Evolutionary conservation across 53 echinoderm and acorn worm genomes (phyloP).

Genomic region (Temnopleurus reevesii): DNA sequence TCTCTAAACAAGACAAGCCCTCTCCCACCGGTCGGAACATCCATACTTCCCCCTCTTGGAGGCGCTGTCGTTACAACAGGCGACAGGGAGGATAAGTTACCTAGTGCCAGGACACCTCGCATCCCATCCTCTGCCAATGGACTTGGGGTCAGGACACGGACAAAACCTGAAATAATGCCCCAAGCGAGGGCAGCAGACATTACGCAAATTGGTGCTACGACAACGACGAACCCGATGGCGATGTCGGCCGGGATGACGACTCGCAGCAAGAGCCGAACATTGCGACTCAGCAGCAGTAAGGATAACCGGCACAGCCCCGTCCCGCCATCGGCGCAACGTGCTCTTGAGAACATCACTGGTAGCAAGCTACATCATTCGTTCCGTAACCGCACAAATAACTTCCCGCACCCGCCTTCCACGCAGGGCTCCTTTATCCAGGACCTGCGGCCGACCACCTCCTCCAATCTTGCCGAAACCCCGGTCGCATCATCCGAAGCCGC

Average conservation of each 20-base stretch:
- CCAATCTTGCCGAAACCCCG: slow-evolving; percentile 59
- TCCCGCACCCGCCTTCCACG: slow-evolving; percentile 70
- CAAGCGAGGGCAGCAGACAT: slow-evolving; percentile 53
- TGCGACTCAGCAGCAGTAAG: slow-evolving; percentile 55
- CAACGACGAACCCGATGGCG: neutral
- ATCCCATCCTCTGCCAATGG: slow-evolving; percentile 6
- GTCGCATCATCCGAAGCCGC: slow-evolving; percentile 51
- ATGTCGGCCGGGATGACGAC: neutral
- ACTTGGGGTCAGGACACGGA: slow-evolving; percentile 30
- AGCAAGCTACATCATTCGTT: slow-evolving; percentile 76
- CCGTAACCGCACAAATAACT: slow-evolving; percentile 58
- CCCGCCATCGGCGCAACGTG: slow-evolving; percentile 58
- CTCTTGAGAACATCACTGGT: slow-evolving; percentile 70
- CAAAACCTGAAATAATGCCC: slow-evolving; percentile 44
- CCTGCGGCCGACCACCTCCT: slow-evolving; percentile 73
- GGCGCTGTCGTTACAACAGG: neutral
- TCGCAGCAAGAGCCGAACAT: slow-evolving; percentile 40
- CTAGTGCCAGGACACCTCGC: neutral
- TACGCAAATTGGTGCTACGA: slow-evolving; percentile 46
- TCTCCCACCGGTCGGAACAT: slow-evolving; percentile 78
- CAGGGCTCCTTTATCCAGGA: slow-evolving; percentile 63
- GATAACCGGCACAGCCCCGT: slow-evolving; percentile 70
- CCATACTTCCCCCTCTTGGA: slow-evolving; percentile 34
- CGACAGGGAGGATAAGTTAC: slow-evolving; percentile 25
- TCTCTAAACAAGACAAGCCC: slow-evolving; percentile 85